Conservation (phyloP, 2,797 vertebrate genomes). For the Chelon labrosus region DNA sequence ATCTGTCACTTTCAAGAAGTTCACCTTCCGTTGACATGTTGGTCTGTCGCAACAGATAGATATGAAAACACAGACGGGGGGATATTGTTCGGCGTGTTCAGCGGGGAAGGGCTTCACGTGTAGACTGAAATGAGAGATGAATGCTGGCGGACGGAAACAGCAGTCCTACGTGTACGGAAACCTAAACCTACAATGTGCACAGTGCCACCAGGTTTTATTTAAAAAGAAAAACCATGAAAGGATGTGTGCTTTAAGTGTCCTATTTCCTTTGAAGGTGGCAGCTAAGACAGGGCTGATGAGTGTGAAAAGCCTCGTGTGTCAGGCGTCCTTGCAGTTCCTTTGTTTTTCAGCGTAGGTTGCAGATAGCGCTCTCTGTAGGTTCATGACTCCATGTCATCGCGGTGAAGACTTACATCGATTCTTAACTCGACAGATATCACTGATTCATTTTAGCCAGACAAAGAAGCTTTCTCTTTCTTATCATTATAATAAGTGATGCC, state of each 20-base stretch:
- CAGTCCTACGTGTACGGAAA: too few species aligned
- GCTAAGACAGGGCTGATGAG: too few species aligned
- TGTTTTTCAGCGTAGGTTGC: too few species aligned
- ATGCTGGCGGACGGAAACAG: not conserved
- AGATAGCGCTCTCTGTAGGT: not conserved
- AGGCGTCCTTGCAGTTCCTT: too few species aligned
- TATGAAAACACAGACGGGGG: not conserved
- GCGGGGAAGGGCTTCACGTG: not conserved
- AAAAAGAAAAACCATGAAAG: too few species aligned
- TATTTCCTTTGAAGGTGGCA: too few species aligned
- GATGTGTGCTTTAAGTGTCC: too few species aligned
- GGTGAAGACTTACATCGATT: not conserved
- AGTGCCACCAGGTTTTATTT: too few species aligned
- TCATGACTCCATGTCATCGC: not conserved
- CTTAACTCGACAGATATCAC: not conserved
- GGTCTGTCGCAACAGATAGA: constrained; percentile 1
- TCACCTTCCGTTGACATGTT: constrained; percentile 1
- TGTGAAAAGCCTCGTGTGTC: too few species aligned
- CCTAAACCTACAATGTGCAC: too few species aligned
- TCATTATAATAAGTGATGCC: too few species aligned
- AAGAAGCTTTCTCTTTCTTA: not conserved
- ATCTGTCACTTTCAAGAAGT: constrained; percentile 5
- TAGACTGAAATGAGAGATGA: not conserved
- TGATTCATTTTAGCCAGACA: not conserved
- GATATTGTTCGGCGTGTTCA: not conserved